These are phyloP conservation scores for Cassiopea andromeda DNA, from an alignment of 30 jellyfish, hydroid and myxozoan genomes.

Conservation along the genomic window DNA sequence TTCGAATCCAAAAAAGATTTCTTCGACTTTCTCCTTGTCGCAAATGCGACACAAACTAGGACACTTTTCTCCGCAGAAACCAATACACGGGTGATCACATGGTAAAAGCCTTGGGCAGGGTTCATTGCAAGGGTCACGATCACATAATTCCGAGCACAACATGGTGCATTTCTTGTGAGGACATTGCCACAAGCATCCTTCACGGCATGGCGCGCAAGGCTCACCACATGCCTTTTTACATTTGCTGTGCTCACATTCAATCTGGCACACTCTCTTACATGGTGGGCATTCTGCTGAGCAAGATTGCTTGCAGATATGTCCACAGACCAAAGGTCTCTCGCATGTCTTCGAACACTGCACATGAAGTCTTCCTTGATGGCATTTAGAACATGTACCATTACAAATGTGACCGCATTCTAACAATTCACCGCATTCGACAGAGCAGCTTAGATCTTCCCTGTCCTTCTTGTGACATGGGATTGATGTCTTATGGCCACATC, in stretches of 20 bases:
- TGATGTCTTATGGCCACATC: slow-evolving; percentile 24
- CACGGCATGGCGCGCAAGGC: slow-evolving; percentile 42
- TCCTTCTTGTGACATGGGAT: not conserved
- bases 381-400: slow-evolving; percentile 60
- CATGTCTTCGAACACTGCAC: slow-evolving; percentile 52
- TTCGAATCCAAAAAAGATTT: slow-evolving; percentile 77
- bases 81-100: slow-evolving; percentile 67
- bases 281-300: slow-evolving; percentile 72
- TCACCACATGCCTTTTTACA: slow-evolving; percentile 49
- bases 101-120: slow-evolving; percentile 31
- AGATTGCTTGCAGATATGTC: slow-evolving; percentile 48
- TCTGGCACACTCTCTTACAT: slow-evolving; percentile 37
- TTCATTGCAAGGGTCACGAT: slow-evolving; percentile 66
- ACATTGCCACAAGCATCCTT: slow-evolving; percentile 50
- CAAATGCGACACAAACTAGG: slow-evolving; percentile 63
- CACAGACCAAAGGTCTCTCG: slow-evolving; percentile 32
- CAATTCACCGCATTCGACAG: slow-evolving; percentile 22
- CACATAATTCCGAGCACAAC: slow-evolving; percentile 61
- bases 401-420: slow-evolving; percentile 82
- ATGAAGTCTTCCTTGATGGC: slow-evolving; percentile 69
- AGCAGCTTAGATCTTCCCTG: slow-evolving; percentile 17
- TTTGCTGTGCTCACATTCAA: slow-evolving; percentile 21
- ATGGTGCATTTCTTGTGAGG: slow-evolving; percentile 45
- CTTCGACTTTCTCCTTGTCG: slow-evolving; percentile 71
- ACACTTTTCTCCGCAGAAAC: slow-evolving; percentile 75